Base-by-base conservation (phyloP, 2,113 vertebrate genomes). In the Bagarius yarrelli region DNA sequence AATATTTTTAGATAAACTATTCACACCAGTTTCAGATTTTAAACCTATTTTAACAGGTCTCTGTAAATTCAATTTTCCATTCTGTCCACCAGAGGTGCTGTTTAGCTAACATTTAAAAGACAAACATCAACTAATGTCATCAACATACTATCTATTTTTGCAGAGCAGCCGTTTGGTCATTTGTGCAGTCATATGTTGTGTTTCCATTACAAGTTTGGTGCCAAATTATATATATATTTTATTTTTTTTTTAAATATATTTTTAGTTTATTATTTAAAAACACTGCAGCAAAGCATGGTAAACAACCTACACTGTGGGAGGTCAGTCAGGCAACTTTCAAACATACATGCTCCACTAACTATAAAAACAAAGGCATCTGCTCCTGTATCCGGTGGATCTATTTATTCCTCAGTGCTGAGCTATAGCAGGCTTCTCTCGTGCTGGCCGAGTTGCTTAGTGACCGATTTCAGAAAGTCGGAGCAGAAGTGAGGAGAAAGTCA, bases 391-490 rank as follows among this genome's bases (percentile, higher is more conserved):
- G 83, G 85, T 76, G 88, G 90, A 85, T 87, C 79, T 47, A 73
- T 36, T 73, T 52, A 73, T 84, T 88, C 80, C 78, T 32, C 60
- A 83, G 82, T 87, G 84, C 84, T 81, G 75, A 89, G 83, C 76
- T 82, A 81, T 83, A 85, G 87, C 87, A 86, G 85, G 64, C 79
- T 69, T 13, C 76, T 88, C 85, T 87, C 90, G 84, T 93, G 90
- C 88, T 91, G 85, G 83, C 81, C 47, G 72, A 61, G 90, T 92
- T 91, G 89, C 92, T 74, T 87, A 88, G 93, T 89, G 32, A 92
- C 91, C 78, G 21, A 53, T 80, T 87, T 76, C 78, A 82, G 87
- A 88, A 56, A 18, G 69, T 21, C 30, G 72, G 67, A 21, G 25
- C 27, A 50, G 57, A 61, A 71, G 50, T 71, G 78, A 76, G 73